Evolutionary conservation across 1,140 invertebrate species (phyloP), one percentile per base, ranked within the genome.

Genomic region (Muscidifurax raptorellus): DNA sequence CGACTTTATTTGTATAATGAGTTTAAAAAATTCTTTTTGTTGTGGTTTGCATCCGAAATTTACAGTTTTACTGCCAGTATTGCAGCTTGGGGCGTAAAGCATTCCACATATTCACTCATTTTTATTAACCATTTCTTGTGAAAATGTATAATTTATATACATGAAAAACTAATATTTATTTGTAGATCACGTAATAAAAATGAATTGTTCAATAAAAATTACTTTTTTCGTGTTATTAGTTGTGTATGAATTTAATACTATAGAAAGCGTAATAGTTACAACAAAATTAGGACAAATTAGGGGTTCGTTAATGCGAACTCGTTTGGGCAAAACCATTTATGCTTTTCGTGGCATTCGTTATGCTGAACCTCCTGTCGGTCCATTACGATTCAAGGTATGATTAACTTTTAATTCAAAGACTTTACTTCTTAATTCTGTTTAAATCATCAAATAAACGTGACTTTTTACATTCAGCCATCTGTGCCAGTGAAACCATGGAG

Each of bases 321-420:
- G 91, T 25, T 86, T 92, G 1, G 94, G 94, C 6, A 94, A 92
- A 80, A 91, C 89, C 13, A 95, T 95, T 87, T 95, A 94, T 87
- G 93, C 95, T n/a, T 96, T 96, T 85, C 94, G 95, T 13, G 95
- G 95, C 2, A 93, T 96, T 2, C 94, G 94, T 64, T 96, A 95
- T 86, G 95, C 94, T 0, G 93, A 95, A 88, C 91, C 96, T 9
- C 95, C 95, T 0, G 86, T 94, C 0, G 94, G 94, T 22, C 90
- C 94, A 59, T 88, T 94, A 10, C 92, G 95, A 74, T 96, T 96
- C 84, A 90, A 94, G 91, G 95, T 95, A 89, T n/a, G n/a, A n/a
- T n/a, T 90, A 66, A 25, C n/a, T n/a, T n/a, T 66, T 25, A 22
- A 64, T 22, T 64, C 4, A 64, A 40, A 64, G 1, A 15, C 18